Conservation (phyloP, 2,888 invertebrate genomes). For the Myathropa florea region DNA sequence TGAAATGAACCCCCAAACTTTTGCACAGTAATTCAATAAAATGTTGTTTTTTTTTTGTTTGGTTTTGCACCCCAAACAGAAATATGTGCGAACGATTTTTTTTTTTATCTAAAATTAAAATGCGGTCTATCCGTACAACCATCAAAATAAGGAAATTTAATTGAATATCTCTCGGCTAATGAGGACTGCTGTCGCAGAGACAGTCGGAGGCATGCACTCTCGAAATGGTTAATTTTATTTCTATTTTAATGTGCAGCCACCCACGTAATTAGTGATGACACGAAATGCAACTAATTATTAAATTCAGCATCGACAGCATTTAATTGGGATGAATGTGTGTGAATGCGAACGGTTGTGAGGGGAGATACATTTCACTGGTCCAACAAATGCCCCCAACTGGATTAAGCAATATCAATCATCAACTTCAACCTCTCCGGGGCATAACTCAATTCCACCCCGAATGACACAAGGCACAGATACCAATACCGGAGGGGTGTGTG, state of each 20-base stretch:
- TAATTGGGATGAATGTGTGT: neutral
- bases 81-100: neutral
- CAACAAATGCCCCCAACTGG: neutral
- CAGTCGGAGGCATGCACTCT: neutral
- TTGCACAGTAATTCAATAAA: neutral
- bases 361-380: neutral
- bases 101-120: constrained; percentile 1
- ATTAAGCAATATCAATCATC: too few species aligned
- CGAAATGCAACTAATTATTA: constrained; percentile 19
- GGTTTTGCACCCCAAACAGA: neutral
- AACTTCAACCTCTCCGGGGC: too few species aligned
- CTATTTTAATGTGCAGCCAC: neutral
- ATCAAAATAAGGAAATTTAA: neutral
- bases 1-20: neutral
- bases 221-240: neutral
- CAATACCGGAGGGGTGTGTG: neutral
- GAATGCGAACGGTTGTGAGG: neutral
- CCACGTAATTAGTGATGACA: constrained; percentile 21
- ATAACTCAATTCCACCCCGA: neutral
- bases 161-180: constrained; percentile 5
- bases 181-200: constrained; percentile 7
- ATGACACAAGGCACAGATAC: neutral
- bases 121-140: neutral
- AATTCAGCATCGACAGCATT: neutral
- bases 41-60: too few species aligned